Conservation (phyloP, 2,888 invertebrate genomes). For the Drosophila robusta region DNA sequence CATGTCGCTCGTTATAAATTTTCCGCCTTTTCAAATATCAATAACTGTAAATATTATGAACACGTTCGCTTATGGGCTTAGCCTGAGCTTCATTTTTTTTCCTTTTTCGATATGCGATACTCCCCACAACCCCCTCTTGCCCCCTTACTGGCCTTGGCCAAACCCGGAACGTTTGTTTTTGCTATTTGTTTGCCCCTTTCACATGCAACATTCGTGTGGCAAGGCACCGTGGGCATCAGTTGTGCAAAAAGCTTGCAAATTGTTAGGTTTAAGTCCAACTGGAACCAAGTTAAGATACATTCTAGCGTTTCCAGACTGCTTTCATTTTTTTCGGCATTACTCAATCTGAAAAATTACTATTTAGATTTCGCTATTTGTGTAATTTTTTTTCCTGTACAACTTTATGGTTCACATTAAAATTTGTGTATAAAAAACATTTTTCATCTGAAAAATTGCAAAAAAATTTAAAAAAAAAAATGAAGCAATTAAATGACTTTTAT, state of each 20-base stretch:
- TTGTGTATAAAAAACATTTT: too few relatives aligned
- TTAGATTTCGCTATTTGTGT: too few relatives aligned
- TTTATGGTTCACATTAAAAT: too few relatives aligned
- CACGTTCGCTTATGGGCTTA: constrained; percentile 82
- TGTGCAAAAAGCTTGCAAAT: constrained; percentile 2
- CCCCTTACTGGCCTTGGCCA: constrained; percentile 5
- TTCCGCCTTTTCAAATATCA: constrained; percentile 85
- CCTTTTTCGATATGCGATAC: not conserved
- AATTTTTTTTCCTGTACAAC: too few relatives aligned
- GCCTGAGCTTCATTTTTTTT: constrained; percentile 43
- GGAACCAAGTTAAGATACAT: too few relatives aligned
- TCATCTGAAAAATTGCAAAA: too few relatives aligned
- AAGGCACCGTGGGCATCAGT: constrained; percentile 34
- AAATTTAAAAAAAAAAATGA: too few relatives aligned
- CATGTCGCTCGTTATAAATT: constrained; percentile 83
- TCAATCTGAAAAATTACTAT: too few relatives aligned
- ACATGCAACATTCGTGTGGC: constrained; percentile 54
- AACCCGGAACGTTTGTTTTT: constrained; percentile 35
- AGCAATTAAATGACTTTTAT: too few relatives aligned
- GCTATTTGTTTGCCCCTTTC: constrained; percentile 66
- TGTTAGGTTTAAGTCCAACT: too few relatives aligned
- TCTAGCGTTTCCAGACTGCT: constrained; percentile 1
- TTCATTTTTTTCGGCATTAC: not conserved
- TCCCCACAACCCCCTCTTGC: not conserved
- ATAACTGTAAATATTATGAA: constrained; percentile 85